Evolutionary conservation across 53 echinoderm and acorn worm genomes (phyloP).

Genomic region (Hippasteria phrygiana): DNA sequence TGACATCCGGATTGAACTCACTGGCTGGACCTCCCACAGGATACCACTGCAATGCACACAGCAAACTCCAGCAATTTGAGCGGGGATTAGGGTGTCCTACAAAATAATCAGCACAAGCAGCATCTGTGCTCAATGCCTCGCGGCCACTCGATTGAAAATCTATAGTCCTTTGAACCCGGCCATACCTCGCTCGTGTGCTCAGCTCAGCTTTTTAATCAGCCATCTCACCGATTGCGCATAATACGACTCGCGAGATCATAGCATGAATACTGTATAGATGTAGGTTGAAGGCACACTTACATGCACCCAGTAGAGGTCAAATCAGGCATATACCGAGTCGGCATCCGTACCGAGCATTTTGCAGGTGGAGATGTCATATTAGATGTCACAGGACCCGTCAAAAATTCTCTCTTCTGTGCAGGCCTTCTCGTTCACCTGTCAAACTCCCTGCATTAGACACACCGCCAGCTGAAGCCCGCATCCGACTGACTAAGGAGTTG

Average conservation of each 20-base stretch:
- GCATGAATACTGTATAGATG: constrained; percentile 1
- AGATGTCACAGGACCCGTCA: background rate
- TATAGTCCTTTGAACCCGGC: constrained; percentile 32
- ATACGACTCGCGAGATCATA: background rate
- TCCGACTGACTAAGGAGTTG: background rate
- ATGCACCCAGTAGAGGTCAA: constrained; percentile 16
- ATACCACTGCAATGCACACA: background rate
- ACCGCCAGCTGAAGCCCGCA: constrained; percentile 18
- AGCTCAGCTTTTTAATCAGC: constrained; percentile 5
- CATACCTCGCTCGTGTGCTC: background rate
- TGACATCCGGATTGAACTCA: background rate
- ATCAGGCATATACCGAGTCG: constrained; percentile 4
- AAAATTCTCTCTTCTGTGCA: background rate
- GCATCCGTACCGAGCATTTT: constrained; percentile 17
- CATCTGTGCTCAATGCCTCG: constrained; percentile 33
- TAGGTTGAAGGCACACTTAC: background rate
- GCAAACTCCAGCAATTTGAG: constrained; percentile 29
- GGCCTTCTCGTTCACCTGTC: constrained; percentile 14
- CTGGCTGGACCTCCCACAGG: background rate
- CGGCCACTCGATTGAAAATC: constrained; percentile 38
- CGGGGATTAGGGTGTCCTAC: constrained; percentile 42
- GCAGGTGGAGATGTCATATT: constrained; percentile 42
- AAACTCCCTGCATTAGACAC: background rate
- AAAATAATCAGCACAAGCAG: constrained; percentile 19
- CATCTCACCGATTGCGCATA: constrained; percentile 20